A percentile compares a stretch with the other conserved stretches of the same genome.
Conservation (phyloP, 2,113 vertebrate species). For the Scopus umbretta region DNA sequence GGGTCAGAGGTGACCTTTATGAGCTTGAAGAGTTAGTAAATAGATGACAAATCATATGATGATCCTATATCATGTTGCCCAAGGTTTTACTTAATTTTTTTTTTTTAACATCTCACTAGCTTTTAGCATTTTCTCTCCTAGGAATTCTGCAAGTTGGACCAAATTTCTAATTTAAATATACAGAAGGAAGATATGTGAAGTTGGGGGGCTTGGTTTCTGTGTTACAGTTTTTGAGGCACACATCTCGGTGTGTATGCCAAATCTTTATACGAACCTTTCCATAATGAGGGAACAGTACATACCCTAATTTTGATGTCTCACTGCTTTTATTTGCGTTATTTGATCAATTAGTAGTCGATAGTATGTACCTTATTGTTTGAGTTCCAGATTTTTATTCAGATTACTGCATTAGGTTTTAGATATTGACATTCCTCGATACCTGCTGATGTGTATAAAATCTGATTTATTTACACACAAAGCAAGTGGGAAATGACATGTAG, state of each 20-base stretch:
- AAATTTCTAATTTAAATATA: not conserved
- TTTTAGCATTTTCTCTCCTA: not conserved
- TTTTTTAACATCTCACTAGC: not conserved
- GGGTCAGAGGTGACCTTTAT: slow-evolving; percentile 81
- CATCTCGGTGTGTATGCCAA: not conserved
- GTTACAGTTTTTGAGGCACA: not conserved
- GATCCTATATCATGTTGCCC: slow-evolving; percentile 27
- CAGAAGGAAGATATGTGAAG: not conserved
- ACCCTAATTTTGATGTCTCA: not conserved
- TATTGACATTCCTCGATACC: not conserved
- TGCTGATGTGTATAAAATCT: not conserved
- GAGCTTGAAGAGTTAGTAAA: slow-evolving; percentile 84
- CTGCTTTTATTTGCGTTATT: not conserved
- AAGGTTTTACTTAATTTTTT: not conserved
- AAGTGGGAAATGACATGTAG: not conserved
- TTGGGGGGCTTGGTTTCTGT: not conserved
- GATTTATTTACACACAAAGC: not conserved
- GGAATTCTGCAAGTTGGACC: not conserved
- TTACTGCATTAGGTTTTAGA: not conserved
- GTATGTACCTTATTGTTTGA: not conserved
- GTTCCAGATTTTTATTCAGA: not conserved
- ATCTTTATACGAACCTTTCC: not conserved
- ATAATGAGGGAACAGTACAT: not conserved
- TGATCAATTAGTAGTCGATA: not conserved
- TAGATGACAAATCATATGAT: slow-evolving; percentile 71